Percentiles rank a stretch among this genome's conserved stretches.
These are phyloP conservation scores for Scomber colias DNA, from an alignment of 2,113 vertebrate genomes.

Conservation along the genomic window DNA sequence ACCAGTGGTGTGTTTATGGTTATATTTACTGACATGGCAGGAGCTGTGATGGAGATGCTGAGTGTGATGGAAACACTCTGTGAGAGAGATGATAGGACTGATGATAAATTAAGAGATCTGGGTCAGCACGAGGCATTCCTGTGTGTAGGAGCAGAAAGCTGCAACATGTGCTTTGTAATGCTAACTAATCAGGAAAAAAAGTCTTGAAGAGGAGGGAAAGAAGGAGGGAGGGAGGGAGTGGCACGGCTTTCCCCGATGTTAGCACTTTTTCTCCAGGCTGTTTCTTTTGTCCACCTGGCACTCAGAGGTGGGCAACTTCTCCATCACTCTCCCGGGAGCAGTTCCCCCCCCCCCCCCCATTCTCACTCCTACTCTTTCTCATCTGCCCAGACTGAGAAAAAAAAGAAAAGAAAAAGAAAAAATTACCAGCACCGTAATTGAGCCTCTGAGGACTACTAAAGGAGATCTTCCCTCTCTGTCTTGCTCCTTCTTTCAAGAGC, in stretches of 20 bases:
- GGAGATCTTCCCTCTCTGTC: conserved; percentile 42
- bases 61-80: conserved; percentile 52
- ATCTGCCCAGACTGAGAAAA: conserved; percentile 17
- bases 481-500: conserved; percentile 31
- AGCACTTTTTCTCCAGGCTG: conserved; percentile 36
- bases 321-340: conserved; percentile 49
- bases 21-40: conserved; percentile 59
- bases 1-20: conserved; percentile 44
- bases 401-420: conserved; percentile 27
- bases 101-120: conserved; percentile 35
- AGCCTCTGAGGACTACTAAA: conserved; percentile 66
- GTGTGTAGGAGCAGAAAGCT: not conserved
- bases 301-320: conserved; percentile 50
- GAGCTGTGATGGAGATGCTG: conserved; percentile 58
- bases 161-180: conserved; percentile 9
- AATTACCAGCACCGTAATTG: conserved; percentile 70
- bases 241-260: conserved; percentile 1
- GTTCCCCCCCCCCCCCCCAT: conserved; percentile 61
- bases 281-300: conserved; percentile 40
- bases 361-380: conserved; percentile 45
- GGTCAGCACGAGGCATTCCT: conserved; percentile 20
- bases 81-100: conserved; percentile 28
- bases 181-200: conserved; percentile 32
- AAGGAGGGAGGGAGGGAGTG: not conserved
- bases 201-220: not conserved